Percentiles rank a stretch among this genome's conserved stretches.
Evolutionary conservation across 2,113 vertebrate species (phyloP).

Genomic region (Eleginops maclovinus): DNA sequence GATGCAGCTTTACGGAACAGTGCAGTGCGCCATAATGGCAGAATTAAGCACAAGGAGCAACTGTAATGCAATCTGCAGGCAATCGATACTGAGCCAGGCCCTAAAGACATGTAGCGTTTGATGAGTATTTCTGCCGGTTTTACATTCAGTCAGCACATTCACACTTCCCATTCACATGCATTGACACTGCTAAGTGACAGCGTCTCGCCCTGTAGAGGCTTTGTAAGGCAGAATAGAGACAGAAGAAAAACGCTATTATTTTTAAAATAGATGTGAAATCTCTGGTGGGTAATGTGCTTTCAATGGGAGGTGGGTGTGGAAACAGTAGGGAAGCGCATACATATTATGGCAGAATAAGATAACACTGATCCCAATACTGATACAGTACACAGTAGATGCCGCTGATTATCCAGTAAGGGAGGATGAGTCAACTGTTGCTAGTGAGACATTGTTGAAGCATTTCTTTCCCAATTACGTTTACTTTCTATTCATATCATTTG

Average conservation of each 20-base stretch:
- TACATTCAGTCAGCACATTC: slow-evolving; percentile 83
- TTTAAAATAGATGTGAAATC: slow-evolving; percentile 83
- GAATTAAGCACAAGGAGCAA: slow-evolving; percentile 79
- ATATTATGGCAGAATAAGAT: slow-evolving; percentile 74
- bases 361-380: slow-evolving; percentile 73
- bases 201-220: slow-evolving; percentile 70
- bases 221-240: slow-evolving; percentile 66
- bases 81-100: slow-evolving; percentile 81
- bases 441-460: slow-evolving; percentile 63
- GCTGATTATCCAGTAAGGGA: slow-evolving; percentile 74
- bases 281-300: slow-evolving; percentile 79
- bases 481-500: slow-evolving; percentile 65
- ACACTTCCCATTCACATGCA: slow-evolving; percentile 72
- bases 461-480: slow-evolving; percentile 58
- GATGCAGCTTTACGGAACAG: slow-evolving; percentile 64
- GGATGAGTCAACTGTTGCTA: slow-evolving; percentile 81
- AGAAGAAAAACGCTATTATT: slow-evolving; percentile 77
- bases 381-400: slow-evolving; percentile 70
- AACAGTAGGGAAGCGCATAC: slow-evolving; percentile 72
- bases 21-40: slow-evolving; percentile 73
- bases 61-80: slow-evolving; percentile 82
- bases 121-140: slow-evolving; percentile 77
- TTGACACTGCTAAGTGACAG: slow-evolving; percentile 81
- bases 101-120: slow-evolving; percentile 81
- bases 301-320: slow-evolving; percentile 78